phyloP scores from a whole-genome alignment of 2,113 vertebrate genomes.

The Xiphophorus maculatus region DNA sequence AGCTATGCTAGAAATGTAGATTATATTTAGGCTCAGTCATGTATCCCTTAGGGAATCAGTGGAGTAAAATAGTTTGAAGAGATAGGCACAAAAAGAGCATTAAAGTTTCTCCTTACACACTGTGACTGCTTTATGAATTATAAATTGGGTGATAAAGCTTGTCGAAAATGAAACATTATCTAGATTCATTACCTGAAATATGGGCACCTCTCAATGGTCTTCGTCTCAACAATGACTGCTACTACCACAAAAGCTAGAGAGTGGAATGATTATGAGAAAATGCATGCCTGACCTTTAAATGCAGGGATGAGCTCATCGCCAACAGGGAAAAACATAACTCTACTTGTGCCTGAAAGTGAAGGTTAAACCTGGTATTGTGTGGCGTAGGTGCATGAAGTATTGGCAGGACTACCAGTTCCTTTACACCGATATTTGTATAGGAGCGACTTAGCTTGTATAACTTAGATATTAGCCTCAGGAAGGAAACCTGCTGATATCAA shows the following conservation, averaged over 20 bases:
- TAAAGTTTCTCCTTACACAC: slow-evolving; percentile 4
- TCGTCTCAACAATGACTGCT: not conserved
- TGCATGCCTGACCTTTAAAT: slow-evolving; percentile 11
- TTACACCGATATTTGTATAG: slow-evolving; percentile 2
- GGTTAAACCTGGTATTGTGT: not conserved
- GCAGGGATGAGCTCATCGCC: not conserved
- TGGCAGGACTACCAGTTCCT: not conserved
- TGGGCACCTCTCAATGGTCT: not conserved
- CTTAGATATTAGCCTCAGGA: not conserved
- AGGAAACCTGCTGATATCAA: not conserved
- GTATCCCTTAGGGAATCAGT: not conserved
- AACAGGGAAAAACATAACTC: not conserved
- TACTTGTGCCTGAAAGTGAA: not conserved
- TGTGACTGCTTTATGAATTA: slow-evolving; percentile 7
- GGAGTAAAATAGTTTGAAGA: not conserved
- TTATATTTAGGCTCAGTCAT: not conserved
- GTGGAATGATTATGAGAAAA: not conserved
- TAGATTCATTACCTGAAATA: not conserved
- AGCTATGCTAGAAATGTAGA: slow-evolving; percentile 7
- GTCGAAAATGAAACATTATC: not conserved
- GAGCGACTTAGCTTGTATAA: not conserved
- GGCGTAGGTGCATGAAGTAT: not conserved
- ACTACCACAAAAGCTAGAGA: not conserved
- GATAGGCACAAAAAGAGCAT: not conserved
- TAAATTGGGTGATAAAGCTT: not conserved